phyloP scores from a whole-genome alignment of 2,888 invertebrate species.

The Deroplatys truncata region DNA sequence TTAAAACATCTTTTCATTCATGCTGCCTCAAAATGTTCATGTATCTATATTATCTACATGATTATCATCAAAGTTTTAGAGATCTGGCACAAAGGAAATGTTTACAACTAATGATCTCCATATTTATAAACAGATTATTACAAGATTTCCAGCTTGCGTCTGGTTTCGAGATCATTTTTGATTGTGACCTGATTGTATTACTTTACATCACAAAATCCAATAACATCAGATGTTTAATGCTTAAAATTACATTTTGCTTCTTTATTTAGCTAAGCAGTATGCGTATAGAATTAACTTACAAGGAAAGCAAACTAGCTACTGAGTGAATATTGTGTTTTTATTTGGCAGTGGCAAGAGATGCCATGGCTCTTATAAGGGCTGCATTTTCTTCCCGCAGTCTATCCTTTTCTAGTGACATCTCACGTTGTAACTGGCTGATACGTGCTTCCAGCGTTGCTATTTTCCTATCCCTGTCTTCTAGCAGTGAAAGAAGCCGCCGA shows the following conservation, averaged over 20 bases:
- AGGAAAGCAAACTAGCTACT: background rate
- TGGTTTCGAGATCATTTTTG: background rate
- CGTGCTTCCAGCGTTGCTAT: constrained; percentile 43
- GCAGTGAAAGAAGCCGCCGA: constrained; percentile 41
- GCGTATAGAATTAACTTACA: background rate
- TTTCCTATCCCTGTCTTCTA: constrained; percentile 44
- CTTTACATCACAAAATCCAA: background rate
- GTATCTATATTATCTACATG: background rate
- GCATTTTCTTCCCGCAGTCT: constrained; percentile 43
- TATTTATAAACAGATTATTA: background rate
- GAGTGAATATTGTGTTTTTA: constrained; percentile 7
- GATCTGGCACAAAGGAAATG: background rate
- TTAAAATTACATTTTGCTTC: background rate
- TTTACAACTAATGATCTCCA: background rate
- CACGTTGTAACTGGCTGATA: constrained; percentile 41
- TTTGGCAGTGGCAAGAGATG: constrained; percentile 39
- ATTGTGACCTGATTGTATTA: background rate
- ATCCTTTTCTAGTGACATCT: constrained; percentile 41
- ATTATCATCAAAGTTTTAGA: background rate
- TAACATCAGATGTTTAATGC: background rate
- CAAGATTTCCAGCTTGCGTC: background rate
- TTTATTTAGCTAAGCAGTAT: background rate
- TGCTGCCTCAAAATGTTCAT: background rate
- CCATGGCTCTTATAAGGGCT: constrained; percentile 42
- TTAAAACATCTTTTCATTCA: background rate